Base-by-base conservation (phyloP, 2,888 invertebrate species). In the Drosophila paranaensis region DNA sequence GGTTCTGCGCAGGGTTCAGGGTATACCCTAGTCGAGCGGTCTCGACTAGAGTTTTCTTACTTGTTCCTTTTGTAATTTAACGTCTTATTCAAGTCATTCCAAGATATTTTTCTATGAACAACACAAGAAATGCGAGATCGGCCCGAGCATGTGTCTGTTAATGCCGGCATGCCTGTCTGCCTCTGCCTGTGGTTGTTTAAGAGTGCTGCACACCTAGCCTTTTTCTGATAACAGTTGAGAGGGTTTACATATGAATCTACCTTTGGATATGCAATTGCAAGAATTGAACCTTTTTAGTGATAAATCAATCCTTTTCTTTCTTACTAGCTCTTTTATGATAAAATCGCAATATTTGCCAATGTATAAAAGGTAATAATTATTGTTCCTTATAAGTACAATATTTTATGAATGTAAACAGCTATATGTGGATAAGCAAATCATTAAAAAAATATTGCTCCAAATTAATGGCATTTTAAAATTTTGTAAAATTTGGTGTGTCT, bases 21-120 rank as follows among this genome's bases (percentile, higher is more conserved):
- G n/a, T n/a, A n/a, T n/a, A n/a, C n/a, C n/a, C n/a, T n/a, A n/a
- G n/a, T n/a, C n/a, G n/a, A n/a, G n/a, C n/a, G n/a, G n/a, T n/a
- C n/a, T n/a, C n/a, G n/a, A n/a, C n/a, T n/a, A n/a, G n/a, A n/a
- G n/a, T n/a, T n/a, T n/a, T n/a, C n/a, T n/a, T n/a, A n/a, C n/a
- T n/a, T n/a, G n/a, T n/a, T 70, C 74, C 88, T 77, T 84, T 83
- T 86, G 81, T 88, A 86, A 74, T 86, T 80, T 88, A 83, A 83
- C 83, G 88, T 88, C 83, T 83, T 88, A 83, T 86, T 83, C 86
- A 88, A 86, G 88, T 72, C 80, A 81, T 77, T 72, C 63, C 68
- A 60, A 71, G 65, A 65, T 81, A 53, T 70, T 70, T 55, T 65
- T 55, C 66, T 68, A 58, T 55, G 69, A 62, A 65, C 46, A 57